These are phyloP conservation scores for Uria aalge DNA, from an alignment of 2,113 vertebrate genomes.

Conservation along the genomic window DNA sequence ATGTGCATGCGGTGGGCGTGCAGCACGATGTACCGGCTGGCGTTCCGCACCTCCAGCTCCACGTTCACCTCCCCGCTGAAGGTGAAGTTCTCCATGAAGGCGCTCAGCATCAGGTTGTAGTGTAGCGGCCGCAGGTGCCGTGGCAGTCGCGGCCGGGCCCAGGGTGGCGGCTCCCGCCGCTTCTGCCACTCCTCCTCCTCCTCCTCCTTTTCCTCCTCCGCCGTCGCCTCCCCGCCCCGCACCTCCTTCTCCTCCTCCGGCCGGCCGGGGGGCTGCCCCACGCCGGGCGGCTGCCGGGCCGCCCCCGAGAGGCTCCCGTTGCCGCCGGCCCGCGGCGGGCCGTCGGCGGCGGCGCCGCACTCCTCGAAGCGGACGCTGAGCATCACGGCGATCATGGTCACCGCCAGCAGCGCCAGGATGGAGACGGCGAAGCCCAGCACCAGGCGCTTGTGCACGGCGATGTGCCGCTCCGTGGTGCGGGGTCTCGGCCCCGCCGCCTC, in stretches of 20 bases:
- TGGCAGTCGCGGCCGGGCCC: constrained; percentile 84
- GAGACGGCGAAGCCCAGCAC: constrained; percentile 90
- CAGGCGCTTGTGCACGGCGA: constrained; percentile 87
- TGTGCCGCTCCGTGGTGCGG: constrained; percentile 87
- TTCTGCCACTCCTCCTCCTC: constrained; percentile 61
- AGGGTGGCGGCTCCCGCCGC: constrained; percentile 73
- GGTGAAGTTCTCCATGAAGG: constrained; percentile 96
- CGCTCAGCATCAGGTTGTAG: constrained; percentile 88
- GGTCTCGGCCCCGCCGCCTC: constrained; percentile 74
- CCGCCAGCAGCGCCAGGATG: constrained; percentile 87
- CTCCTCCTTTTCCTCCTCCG: constrained; percentile 12
- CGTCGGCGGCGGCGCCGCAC: constrained; percentile 70
- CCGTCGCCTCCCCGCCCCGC: constrained; percentile 16
- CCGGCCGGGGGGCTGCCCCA: constrained; percentile 19
- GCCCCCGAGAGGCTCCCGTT: constrained; percentile 59
- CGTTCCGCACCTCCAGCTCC: constrained; percentile 87
- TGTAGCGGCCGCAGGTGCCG: constrained; percentile 85
- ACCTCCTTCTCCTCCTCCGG: not conserved
- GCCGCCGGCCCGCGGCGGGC: not conserved
- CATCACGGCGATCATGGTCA: constrained; percentile 87
- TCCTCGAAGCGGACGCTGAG: constrained; percentile 90
- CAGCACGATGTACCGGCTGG: constrained; percentile 90
- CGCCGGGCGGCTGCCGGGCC: constrained; percentile 60
- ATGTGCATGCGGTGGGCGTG: constrained; percentile 87
- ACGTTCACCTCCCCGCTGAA: constrained; percentile 93